These are phyloP conservation scores for Menura novaehollandiae DNA, from an alignment of 2,113 vertebrate species.

Conservation along the genomic window DNA sequence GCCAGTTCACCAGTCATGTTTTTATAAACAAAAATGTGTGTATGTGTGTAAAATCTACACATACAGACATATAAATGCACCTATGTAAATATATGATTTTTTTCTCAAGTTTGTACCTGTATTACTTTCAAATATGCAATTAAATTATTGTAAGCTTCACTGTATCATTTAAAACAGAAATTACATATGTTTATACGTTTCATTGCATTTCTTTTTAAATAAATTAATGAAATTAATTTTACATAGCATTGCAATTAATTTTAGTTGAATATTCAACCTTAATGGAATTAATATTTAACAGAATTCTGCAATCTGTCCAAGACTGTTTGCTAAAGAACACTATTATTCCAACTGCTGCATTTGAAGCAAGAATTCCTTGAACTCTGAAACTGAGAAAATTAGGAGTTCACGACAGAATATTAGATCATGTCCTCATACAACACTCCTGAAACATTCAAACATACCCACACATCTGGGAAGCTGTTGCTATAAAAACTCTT, in stretches of 20 bases:
- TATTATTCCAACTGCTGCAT: not conserved
- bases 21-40: not conserved
- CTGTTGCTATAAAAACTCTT: not conserved
- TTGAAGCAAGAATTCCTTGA: not conserved
- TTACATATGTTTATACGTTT: not conserved
- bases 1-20: not conserved
- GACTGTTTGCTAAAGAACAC: not conserved
- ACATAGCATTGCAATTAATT: not conserved
- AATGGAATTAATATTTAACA: constrained; percentile 15
- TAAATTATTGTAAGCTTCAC: not conserved
- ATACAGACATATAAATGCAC: not conserved
- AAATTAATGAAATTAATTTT: not conserved
- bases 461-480: not conserved
- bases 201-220: not conserved
- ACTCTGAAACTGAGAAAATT: not conserved
- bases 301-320: not conserved
- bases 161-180: not conserved
- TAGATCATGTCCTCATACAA: not conserved
- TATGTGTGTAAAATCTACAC: not conserved
- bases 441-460: not conserved
- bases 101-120: not conserved
- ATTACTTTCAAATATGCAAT: not conserved
- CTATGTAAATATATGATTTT: fast-evolving
- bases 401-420: not conserved
- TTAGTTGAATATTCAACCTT: not conserved